Conservation (phyloP, 64 coral and sea anemone species). For the Montipora efflorescens region DNA sequence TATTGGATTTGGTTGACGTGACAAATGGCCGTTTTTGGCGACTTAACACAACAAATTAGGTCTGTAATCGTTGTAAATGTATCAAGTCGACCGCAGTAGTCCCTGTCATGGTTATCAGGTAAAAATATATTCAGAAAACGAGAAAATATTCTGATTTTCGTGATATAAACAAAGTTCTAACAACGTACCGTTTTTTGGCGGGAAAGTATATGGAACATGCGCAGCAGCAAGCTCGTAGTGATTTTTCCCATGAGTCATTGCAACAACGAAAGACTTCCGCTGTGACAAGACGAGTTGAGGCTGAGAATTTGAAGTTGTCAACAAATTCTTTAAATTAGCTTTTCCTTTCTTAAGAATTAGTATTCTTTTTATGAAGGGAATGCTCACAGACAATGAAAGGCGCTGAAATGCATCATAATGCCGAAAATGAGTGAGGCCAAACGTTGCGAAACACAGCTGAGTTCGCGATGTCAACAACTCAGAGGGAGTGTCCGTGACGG, state of each 20-base stretch:
- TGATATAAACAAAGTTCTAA: neutral
- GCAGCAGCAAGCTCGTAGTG: neutral
- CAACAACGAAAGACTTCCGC: slow-evolving; percentile 12
- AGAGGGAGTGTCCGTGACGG: no score
- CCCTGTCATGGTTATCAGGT: neutral
- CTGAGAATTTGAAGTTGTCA: no score
- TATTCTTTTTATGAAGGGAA: neutral
- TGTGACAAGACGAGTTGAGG: no score
- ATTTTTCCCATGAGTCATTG: slow-evolving; percentile 24
- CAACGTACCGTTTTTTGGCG: slow-evolving; percentile 34
- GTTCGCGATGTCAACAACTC: neutral
- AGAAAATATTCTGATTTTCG: neutral
- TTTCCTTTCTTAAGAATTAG: no score
- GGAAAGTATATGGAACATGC: slow-evolving; percentile 81
- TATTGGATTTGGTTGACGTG: slow-evolving; percentile 54
- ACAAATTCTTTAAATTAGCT: no score
- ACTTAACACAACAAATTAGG: neutral
- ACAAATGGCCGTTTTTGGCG: neutral
- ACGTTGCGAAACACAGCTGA: neutral
- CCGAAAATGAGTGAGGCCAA: neutral
- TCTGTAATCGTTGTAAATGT: neutral
- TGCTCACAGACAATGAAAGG: neutral
- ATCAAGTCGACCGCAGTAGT: neutral
- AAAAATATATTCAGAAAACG: neutral
- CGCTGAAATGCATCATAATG: neutral